Conservation (phyloP, 1,140 invertebrate genomes). For the Nymphalis io region DNA sequence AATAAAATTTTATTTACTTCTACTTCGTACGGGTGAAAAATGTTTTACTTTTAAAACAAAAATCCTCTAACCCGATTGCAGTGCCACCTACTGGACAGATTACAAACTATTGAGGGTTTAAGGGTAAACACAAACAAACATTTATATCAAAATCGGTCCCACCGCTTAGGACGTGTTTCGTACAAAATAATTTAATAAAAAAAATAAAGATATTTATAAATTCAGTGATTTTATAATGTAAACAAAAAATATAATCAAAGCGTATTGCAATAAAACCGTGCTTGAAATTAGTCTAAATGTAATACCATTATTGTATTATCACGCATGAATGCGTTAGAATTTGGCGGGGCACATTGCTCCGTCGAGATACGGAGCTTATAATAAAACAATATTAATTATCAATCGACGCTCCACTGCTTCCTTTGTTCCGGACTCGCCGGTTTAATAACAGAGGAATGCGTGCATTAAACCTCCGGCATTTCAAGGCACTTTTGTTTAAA, state of each 20-base stretch:
- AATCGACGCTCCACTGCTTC: slow-evolving; percentile 67
- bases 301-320: slow-evolving; percentile 66
- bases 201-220: background rate
- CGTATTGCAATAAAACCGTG: slow-evolving; percentile 37
- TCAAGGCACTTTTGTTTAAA: slow-evolving; percentile 73
- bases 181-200: no score
- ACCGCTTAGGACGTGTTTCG: no score
- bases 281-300: slow-evolving; percentile 61
- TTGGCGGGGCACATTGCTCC: slow-evolving; percentile 49
- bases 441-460: slow-evolving; percentile 73
- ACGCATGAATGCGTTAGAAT: slow-evolving; percentile 62
- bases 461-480: slow-evolving; percentile 69
- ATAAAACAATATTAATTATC: slow-evolving; percentile 79
- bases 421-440: slow-evolving; percentile 60
- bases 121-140: no score
- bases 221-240: background rate
- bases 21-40: no score
- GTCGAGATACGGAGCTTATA: slow-evolving; percentile 71
- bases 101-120: no score
- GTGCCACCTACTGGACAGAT: no score
- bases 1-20: no score
- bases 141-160: no score
- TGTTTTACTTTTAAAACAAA: no score
- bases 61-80: no score
- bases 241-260: slow-evolving; percentile 21